Evolutionary conservation across 2,113 vertebrate species (phyloP).

Genomic region (Eclectus roratus): DNA sequence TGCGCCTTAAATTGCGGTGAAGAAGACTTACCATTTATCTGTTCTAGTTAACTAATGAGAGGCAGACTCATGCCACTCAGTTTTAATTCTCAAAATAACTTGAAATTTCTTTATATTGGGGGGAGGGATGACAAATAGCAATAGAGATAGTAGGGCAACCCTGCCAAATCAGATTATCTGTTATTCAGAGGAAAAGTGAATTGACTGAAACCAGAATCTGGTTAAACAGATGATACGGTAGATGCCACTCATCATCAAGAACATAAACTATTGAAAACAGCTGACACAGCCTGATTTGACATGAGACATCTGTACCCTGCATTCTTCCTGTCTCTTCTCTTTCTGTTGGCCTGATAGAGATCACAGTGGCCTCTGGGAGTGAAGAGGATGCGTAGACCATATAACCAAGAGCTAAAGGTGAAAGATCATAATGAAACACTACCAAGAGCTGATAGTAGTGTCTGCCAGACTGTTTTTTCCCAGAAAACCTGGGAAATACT

Average conservation of each 20-base stretch:
- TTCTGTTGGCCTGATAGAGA: neutral
- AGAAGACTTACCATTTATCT: neutral
- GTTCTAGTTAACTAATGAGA: neutral
- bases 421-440: neutral
- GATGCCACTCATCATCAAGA: neutral
- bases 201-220: neutral
- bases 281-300: slow-evolving; percentile 12
- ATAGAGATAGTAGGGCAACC: neutral
- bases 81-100: neutral
- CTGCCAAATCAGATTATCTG: neutral
- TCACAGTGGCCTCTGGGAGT: neutral
- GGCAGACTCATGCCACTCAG: neutral
- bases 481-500: neutral
- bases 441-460: neutral
- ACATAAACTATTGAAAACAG: neutral
- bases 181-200: neutral
- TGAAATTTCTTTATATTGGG: neutral
- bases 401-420: neutral
- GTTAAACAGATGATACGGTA: neutral
- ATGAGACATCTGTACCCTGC: neutral
- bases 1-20: neutral
- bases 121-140: neutral
- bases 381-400: neutral
- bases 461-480: neutral
- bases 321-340: neutral